Conservation (phyloP, 53 echinoderm and acorn worm genomes). For the Luidia sarsii region DNA sequence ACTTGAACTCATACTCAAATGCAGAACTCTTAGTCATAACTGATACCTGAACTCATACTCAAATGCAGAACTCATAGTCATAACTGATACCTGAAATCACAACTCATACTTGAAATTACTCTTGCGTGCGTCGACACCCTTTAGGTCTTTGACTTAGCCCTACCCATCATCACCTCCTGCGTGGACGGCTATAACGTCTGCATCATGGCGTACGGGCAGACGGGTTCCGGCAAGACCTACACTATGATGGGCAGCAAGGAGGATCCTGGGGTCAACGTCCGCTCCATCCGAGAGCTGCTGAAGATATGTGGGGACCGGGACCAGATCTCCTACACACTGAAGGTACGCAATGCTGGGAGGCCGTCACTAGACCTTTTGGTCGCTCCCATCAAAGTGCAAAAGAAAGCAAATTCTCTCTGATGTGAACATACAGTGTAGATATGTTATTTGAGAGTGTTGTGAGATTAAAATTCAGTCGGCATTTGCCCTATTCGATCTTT, state of each 20-base stretch:
- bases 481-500: too few relatives aligned
- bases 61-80: too few relatives aligned
- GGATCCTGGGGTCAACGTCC: constrained; percentile 92
- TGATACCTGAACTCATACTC: too few relatives aligned
- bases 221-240: constrained; percentile 93
- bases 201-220: constrained; percentile 99
- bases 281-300: constrained; percentile 85
- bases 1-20: too few relatives aligned
- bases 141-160: constrained; percentile 84
- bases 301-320: constrained; percentile 81
- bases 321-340: constrained; percentile 77
- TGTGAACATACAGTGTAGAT: too few relatives aligned
- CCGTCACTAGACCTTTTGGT: background rate
- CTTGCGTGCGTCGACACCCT: background rate
- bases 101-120: background rate
- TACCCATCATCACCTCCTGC: constrained; percentile 92
- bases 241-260: constrained; percentile 95
- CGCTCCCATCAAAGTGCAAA: too few relatives aligned
- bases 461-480: too few relatives aligned
- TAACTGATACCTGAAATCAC: too few relatives aligned
- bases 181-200: constrained; percentile 98
- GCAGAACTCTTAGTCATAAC: too few relatives aligned
- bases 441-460: too few relatives aligned
- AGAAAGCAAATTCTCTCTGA: too few relatives aligned
- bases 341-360: constrained; percentile 60